Percentiles rank a stretch among this genome's conserved stretches.
These are phyloP conservation scores for Characodon lateralis DNA, from an alignment of 2,797 vertebrate species.

Conservation along the genomic window DNA sequence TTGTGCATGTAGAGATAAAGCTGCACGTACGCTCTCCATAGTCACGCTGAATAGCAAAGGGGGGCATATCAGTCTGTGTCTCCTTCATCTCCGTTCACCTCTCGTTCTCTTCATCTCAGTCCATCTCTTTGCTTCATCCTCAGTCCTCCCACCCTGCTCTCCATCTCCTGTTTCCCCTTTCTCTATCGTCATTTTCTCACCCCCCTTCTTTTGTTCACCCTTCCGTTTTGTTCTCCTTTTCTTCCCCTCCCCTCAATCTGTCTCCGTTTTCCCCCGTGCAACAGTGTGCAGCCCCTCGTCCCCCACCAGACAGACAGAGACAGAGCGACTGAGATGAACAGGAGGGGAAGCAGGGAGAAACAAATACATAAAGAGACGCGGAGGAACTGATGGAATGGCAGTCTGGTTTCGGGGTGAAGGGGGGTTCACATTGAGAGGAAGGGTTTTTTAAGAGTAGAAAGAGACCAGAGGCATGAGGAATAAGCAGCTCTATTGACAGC, in stretches of 20 bases:
- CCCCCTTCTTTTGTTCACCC: conserved; percentile 10
- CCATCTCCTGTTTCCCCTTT: conserved; percentile 1
- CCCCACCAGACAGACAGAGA: conserved; percentile 61
- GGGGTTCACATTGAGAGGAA: conserved; percentile 33
- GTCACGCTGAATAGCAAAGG: conserved; percentile 59
- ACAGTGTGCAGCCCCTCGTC: conserved; percentile 70
- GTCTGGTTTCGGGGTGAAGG: conserved; percentile 41
- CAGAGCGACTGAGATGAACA: conserved; percentile 54
- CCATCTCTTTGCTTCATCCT: conserved; percentile 27
- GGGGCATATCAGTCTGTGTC: conserved; percentile 45
- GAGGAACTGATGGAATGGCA: conserved; percentile 75
- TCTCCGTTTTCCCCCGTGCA: conserved; percentile 57
- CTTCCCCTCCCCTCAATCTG: conserved; percentile 3
- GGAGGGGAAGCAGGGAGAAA: conserved; percentile 46
- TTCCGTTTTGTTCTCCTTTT: conserved; percentile 13
- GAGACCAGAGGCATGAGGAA: conserved; percentile 59
- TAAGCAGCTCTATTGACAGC: conserved; percentile 66
- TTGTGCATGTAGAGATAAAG: conserved; percentile 52
- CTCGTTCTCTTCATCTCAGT: conserved; percentile 49
- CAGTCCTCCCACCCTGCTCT: conserved; percentile 21
- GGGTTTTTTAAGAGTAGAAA: conserved; percentile 29
- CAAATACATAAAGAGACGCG: conserved; percentile 66
- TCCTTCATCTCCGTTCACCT: conserved; percentile 64
- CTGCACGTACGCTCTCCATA: conserved; percentile 44
- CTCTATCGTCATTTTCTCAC: conserved; percentile 5